Evolutionary conservation across 2,888 invertebrate species (phyloP), one percentile per base, ranked within the genome.

Genomic region (Odiellus spinosus): DNA sequence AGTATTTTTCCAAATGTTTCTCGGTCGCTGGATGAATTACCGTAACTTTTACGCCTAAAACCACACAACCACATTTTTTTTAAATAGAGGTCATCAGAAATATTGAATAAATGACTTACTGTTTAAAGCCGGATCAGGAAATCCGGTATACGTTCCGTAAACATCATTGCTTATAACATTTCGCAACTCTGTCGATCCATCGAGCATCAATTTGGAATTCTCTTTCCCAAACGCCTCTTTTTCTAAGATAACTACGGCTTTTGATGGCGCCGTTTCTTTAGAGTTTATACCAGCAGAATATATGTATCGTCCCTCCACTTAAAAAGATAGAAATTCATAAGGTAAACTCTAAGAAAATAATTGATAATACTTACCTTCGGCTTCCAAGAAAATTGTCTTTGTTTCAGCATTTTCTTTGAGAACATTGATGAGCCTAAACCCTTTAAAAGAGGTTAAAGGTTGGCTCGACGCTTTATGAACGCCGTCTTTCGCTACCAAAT

Each of bases 11-110:
- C 14, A 96, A 79, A 59, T 95, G 93, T 62, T 87, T 85, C 46
- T 84, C 78, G 21, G 88, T 87, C 1, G 93, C 95, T 2, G 98
- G 98, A 66, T 82, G 83, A 53, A 96, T 84, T 20, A 96, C 72
- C 8, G 85, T 86, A 0, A 83, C 76, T 63, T 91, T 91, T 3
- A 95, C 71, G 57, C 75, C 88, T 88, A 65, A 45, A 63, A 61
- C 42, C 8, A 26, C n/a, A n/a, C n/a, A n/a, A n/a, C n/a, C n/a
- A n/a, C n/a, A n/a, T n/a, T n/a, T n/a, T n/a, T n/a, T n/a, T n/a
- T n/a, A n/a, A n/a, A n/a, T n/a, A n/a, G n/a, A n/a, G n/a, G n/a
- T n/a, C n/a, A n/a, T n/a, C n/a, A n/a, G n/a, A n/a, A 36, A 19
- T 5, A 14, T 32, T n/a, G 20, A 26, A 42, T 19, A 3, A 19